A percentile compares a stretch with the other conserved stretches of the same genome.
Conservation (phyloP, 2,888 invertebrate species). For the Papilio protenor region DNA sequence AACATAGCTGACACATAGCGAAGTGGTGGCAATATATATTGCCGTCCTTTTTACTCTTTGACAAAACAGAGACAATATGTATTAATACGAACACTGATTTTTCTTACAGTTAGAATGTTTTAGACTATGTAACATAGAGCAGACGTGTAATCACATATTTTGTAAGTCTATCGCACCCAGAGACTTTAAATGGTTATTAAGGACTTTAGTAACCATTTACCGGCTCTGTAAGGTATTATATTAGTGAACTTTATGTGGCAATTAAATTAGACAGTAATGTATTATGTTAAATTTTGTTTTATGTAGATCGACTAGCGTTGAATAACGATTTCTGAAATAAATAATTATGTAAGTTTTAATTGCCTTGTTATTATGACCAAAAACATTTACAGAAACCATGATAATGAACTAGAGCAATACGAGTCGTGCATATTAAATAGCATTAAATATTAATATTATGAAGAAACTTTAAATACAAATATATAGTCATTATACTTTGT, state of each 20-base stretch:
- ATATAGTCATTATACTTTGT: too few relatives aligned
- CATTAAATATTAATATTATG: too few relatives aligned
- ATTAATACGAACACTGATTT: background rate
- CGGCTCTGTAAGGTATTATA: background rate
- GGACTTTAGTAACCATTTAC: background rate
- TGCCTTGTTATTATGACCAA: background rate
- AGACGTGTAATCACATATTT: background rate
- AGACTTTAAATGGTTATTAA: background rate
- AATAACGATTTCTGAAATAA: constrained; percentile 1
- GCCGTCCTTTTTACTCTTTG: too few relatives aligned
- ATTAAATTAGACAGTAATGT: constrained; percentile 32
- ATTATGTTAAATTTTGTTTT: constrained; percentile 16
- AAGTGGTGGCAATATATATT: background rate
- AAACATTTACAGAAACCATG: background rate
- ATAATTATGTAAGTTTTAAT: constrained; percentile 14
- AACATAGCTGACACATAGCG: constrained; percentile 21
- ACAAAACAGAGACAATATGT: too few relatives aligned
- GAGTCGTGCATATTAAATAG: too few relatives aligned
- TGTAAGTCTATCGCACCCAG: background rate
- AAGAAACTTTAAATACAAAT: too few relatives aligned
- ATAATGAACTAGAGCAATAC: too few relatives aligned
- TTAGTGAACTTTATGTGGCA: constrained; percentile 26
- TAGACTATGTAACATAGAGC: background rate
- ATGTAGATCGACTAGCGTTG: background rate
- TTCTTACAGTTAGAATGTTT: too few relatives aligned